Conservation (phyloP, 2,113 vertebrate genomes). For the Daboia siamensis region DNA sequence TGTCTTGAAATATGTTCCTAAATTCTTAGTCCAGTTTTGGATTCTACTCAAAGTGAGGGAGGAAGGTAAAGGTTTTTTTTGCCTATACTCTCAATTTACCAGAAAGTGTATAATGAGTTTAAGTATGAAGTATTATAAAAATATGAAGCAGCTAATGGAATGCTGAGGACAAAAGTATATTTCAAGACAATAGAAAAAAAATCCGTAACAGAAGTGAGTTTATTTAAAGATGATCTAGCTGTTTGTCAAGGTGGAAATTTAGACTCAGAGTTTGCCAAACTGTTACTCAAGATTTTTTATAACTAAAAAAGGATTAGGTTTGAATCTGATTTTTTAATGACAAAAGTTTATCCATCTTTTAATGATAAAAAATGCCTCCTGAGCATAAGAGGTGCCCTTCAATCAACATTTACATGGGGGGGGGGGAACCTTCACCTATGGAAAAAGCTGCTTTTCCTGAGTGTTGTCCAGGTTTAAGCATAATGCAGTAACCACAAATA, state of each 20-base stretch:
- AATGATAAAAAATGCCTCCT: neutral
- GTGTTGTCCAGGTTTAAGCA: neutral
- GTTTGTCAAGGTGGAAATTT: neutral
- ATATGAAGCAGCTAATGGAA: neutral
- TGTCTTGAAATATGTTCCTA: neutral
- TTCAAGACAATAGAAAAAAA: neutral
- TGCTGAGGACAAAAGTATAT: neutral
- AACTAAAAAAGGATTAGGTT: neutral
- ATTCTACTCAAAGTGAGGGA: neutral
- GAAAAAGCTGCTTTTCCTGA: neutral
- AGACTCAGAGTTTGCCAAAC: neutral
- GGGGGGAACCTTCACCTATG: neutral
- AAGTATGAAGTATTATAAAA: neutral
- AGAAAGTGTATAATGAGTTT: neutral
- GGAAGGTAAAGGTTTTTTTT: neutral
- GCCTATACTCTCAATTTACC: neutral
- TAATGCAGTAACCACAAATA: neutral
- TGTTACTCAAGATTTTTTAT: neutral
- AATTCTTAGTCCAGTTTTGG: neutral
- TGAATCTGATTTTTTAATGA: neutral
- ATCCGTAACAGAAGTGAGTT: neutral
- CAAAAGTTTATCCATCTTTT: neutral
- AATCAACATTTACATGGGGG: neutral
- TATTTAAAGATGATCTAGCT: neutral
- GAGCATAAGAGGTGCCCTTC: neutral